phyloP scores from a whole-genome alignment of 2,797 vertebrate genomes.

The Malacoctenus gilli region DNA sequence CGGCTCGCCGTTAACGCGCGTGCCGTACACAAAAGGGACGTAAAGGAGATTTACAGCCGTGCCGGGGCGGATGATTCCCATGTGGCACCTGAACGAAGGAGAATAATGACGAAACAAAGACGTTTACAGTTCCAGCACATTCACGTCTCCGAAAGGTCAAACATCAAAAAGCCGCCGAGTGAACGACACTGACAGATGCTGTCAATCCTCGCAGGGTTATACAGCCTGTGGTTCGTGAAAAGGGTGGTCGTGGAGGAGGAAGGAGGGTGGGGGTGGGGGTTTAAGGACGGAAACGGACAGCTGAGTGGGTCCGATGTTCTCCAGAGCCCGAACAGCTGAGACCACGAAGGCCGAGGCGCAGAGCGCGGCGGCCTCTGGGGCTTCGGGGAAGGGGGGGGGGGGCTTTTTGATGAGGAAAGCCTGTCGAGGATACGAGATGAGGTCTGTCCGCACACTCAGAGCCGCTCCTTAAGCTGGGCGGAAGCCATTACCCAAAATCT shows the following conservation, averaged over 20 bases:
- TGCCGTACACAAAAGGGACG: neutral
- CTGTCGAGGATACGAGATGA: constrained; percentile 42
- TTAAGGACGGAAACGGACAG: constrained; percentile 63
- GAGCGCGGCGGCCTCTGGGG: constrained; percentile 45
- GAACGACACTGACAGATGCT: constrained; percentile 76
- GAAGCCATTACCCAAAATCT: constrained; percentile 65
- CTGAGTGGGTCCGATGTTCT: constrained; percentile 68
- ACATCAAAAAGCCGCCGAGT: constrained; percentile 68
- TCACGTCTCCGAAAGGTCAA: constrained; percentile 61
- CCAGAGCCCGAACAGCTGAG: constrained; percentile 73
- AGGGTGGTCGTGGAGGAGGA: too few relatives aligned
- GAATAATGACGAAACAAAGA: constrained; percentile 49
- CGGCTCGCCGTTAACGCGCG: constrained; percentile 2
- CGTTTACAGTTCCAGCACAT: constrained; percentile 41
- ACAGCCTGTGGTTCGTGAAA: constrained; percentile 45
- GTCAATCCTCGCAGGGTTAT: constrained; percentile 58
- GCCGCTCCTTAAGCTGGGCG: constrained; percentile 45
- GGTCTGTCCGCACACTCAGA: constrained; percentile 52
- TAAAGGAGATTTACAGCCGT: constrained; percentile 19
- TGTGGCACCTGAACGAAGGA: constrained; percentile 11
- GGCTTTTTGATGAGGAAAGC: constrained; percentile 53
- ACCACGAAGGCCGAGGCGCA: constrained; percentile 41
- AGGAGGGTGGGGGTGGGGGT: constrained; percentile 11
- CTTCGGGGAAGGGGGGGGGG: too few relatives aligned
- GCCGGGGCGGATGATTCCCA: constrained; percentile 9